A percentile compares a stretch with the other conserved stretches of the same genome.
phyloP scores from a whole-genome alignment of 2,797 vertebrate genomes.

The Pangasius larnaudii region DNA sequence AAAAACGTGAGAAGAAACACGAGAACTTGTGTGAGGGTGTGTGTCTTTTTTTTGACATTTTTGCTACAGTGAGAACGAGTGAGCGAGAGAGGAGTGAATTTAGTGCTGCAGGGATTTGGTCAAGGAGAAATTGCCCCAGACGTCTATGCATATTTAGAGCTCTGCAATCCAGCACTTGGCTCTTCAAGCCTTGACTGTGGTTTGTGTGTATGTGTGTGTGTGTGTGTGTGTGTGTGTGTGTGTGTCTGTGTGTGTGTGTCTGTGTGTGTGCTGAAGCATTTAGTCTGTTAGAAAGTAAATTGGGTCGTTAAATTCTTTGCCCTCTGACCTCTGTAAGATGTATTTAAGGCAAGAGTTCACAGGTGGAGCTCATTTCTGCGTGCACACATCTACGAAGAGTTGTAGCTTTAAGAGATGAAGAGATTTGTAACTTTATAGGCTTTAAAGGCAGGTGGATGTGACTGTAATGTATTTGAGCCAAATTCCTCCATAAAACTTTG shows the following conservation, averaged over 20 bases:
- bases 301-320: slow-evolving; percentile 66
- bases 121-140: slow-evolving; percentile 70
- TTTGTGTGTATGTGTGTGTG: slow-evolving; percentile 20
- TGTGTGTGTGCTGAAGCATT: slow-evolving; percentile 49
- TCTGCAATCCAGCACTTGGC: slow-evolving; percentile 24
- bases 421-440: slow-evolving; percentile 38
- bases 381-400: slow-evolving; percentile 42
- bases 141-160: slow-evolving; percentile 68
- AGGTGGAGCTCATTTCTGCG: slow-evolving; percentile 49
- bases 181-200: neutral
- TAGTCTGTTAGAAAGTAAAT: slow-evolving; percentile 64
- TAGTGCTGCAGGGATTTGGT: slow-evolving; percentile 61
- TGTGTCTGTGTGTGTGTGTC: slow-evolving; percentile 32
- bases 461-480: slow-evolving; percentile 25
- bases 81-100: neutral
- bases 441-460: slow-evolving; percentile 40
- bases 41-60: neutral
- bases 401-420: slow-evolving; percentile 16
- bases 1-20: slow-evolving; percentile 16
- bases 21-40: neutral
- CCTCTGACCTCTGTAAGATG: slow-evolving; percentile 64
- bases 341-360: slow-evolving; percentile 60
- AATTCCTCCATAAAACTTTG: slow-evolving; percentile 31
- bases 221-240: slow-evolving; percentile 20
- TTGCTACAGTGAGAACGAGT: neutral